Percentiles rank a stretch among this genome's conserved stretches.
Evolutionary conservation across 1,140 invertebrate species (phyloP).

Genomic region (Conopomorpha cramerella): DNA sequence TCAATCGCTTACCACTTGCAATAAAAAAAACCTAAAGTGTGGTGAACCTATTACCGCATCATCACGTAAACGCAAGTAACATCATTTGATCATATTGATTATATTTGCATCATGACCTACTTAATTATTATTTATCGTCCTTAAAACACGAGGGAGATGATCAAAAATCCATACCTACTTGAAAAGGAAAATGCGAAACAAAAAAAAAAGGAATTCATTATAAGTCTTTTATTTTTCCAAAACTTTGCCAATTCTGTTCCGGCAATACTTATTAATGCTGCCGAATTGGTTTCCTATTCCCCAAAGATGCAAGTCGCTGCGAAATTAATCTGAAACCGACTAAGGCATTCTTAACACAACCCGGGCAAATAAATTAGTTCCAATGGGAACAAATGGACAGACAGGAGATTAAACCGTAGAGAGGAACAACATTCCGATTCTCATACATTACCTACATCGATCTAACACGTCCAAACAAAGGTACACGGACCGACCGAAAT

Average conservation of each 20-base stretch:
- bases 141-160: too few relatives aligned
- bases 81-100: too few relatives aligned
- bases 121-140: too few relatives aligned
- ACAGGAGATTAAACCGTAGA: constrained; percentile 43
- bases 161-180: too few relatives aligned
- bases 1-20: too few relatives aligned
- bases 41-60: too few relatives aligned
- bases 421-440: constrained; percentile 34
- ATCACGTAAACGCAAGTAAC: too few relatives aligned
- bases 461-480: constrained; percentile 52
- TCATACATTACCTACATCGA: constrained; percentile 52
- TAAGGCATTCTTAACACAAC: constrained; percentile 12
- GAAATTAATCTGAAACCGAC: constrained; percentile 4
- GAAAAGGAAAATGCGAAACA: too few relatives aligned
- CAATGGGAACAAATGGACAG: constrained; percentile 56
- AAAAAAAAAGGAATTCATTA: neutral
- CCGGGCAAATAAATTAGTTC: constrained; percentile 40
- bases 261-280: neutral
- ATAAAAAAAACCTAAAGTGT: too few relatives aligned
- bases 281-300: neutral
- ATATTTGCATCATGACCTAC: too few relatives aligned
- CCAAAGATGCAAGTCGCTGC: neutral
- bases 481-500: constrained; percentile 19
- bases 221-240: neutral
- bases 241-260: neutral